Base-by-base conservation (phyloP, 1,140 invertebrate species). In the Colletes gigas region DNA sequence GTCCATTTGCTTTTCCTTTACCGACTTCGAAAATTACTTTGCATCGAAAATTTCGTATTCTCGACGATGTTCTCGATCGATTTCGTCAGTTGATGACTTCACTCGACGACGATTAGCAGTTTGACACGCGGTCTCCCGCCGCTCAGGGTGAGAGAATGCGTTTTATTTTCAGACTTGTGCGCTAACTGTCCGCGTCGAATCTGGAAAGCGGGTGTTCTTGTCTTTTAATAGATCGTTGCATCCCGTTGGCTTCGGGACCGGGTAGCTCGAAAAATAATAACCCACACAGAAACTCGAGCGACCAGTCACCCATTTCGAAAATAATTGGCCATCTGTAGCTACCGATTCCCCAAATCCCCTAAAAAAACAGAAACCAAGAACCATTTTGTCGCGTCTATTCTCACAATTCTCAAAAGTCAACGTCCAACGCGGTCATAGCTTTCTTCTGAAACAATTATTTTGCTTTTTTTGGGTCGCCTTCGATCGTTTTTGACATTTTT, bases 191-290 rank as follows among this genome's bases (percentile, higher is more conserved):
- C 84, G 83, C 84, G 77, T 82, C 89, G 83, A 89, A 89, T 85
- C 83, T 89, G 85, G 83, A 87, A 88, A 89, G 78, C 78, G 83
- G 73, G 84, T 87, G 85, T 89, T 88, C 88, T 39, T 30, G 84
- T 84, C 89, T 90, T 90, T 90, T 90, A 90, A 90, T 90, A 90
- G 89, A 83, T 73, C 80, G 81, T 82, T 83, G 89, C 83, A 89
- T 84, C 85, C 86, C 84, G 62, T 62, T 73, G 80, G 78, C 81
- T 81, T 81, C 82, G 73, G 21, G 83, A 81, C 81, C n/a, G 70
- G 74, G 78, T 30, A 81, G 74, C 62, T 30, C 74, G 65, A 69
- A 47, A 74, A 78, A 70, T 39, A 52, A 59, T 15, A 55, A 14
- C 30, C 30, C 30, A 1, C 50, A 50, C 71, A 59, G 44, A 17